phyloP scores from a whole-genome alignment of 2,113 vertebrate genomes.

The Phaetusa simplex region DNA sequence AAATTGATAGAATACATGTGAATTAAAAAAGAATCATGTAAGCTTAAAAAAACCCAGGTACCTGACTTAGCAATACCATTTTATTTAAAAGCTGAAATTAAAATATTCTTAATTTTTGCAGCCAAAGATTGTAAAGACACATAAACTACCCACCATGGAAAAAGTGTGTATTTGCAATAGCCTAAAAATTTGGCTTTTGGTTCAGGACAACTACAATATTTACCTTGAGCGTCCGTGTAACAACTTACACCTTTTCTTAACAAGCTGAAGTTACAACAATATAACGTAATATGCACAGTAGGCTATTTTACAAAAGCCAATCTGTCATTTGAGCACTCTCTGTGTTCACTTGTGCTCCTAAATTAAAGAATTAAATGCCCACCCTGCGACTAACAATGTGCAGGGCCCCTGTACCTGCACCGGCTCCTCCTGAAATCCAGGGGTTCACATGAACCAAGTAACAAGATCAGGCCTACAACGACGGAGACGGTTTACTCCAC shows the following conservation, averaged over 20 bases:
- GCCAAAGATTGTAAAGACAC: background rate
- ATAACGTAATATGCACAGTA: accelerated
- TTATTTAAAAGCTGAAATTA: background rate
- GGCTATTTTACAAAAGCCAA: background rate
- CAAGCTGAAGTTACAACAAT: background rate
- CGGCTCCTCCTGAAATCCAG: background rate
- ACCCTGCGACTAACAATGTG: background rate
- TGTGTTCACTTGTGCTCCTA: background rate
- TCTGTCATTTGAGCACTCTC: background rate
- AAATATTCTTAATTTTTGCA: background rate
- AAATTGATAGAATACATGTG: background rate
- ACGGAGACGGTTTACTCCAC: background rate
- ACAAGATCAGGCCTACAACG: background rate
- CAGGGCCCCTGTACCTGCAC: background rate
- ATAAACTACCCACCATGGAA: background rate
- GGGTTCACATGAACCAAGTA: accelerated
- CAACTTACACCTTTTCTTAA: background rate
- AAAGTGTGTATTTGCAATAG: background rate
- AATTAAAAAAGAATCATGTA: background rate
- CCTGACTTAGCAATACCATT: background rate
- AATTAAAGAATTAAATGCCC: background rate
- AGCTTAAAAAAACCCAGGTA: background rate
- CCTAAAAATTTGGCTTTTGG: background rate
- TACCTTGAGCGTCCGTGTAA: background rate
- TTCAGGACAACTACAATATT: background rate